phyloP scores from a whole-genome alignment of 2,797 vertebrate genomes.

The Karalla daura region DNA sequence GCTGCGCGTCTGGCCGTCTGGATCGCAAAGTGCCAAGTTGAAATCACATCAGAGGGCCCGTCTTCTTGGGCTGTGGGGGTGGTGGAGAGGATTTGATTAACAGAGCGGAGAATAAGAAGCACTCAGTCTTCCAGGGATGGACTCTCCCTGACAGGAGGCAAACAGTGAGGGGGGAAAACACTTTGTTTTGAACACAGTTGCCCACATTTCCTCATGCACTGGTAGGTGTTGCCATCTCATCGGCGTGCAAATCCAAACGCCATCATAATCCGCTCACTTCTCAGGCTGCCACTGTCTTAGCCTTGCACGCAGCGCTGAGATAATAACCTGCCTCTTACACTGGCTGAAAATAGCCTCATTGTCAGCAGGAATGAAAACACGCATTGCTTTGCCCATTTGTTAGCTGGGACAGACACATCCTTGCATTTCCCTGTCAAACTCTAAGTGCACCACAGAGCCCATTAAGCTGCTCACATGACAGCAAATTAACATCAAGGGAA shows the following conservation, averaged over 20 bases:
- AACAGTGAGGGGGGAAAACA: not conserved
- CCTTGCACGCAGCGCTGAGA: constrained; percentile 56
- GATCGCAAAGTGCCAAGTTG: constrained; percentile 40
- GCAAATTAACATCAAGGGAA: not conserved
- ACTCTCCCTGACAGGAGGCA: constrained; percentile 12
- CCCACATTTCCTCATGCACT: constrained; percentile 42
- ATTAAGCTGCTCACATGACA: constrained; percentile 18
- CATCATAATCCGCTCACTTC: constrained; percentile 79
- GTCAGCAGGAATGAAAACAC: constrained; percentile 32
- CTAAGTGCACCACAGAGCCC: constrained; percentile 4
- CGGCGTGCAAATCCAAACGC: constrained; percentile 73
- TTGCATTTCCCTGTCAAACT: not conserved
- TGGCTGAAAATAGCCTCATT: constrained; percentile 33
- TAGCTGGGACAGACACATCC: not conserved
- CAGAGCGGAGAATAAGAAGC: constrained; percentile 19
- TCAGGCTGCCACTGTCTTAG: constrained; percentile 61
- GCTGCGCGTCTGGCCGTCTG: constrained; percentile 40
- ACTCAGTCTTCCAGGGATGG: not conserved
- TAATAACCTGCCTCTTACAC: constrained; percentile 53
- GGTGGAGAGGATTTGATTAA: constrained; percentile 44
- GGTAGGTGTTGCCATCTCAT: constrained; percentile 60
- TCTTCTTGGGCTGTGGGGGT: constrained; percentile 66
- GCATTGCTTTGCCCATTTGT: too few relatives aligned
- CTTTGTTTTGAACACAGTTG: constrained; percentile 30
- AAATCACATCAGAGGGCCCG: constrained; percentile 56